Base-by-base conservation (phyloP, 30 jellyfish, hydroid and myxozoan genomes). In the Aurelia sp. region DNA sequence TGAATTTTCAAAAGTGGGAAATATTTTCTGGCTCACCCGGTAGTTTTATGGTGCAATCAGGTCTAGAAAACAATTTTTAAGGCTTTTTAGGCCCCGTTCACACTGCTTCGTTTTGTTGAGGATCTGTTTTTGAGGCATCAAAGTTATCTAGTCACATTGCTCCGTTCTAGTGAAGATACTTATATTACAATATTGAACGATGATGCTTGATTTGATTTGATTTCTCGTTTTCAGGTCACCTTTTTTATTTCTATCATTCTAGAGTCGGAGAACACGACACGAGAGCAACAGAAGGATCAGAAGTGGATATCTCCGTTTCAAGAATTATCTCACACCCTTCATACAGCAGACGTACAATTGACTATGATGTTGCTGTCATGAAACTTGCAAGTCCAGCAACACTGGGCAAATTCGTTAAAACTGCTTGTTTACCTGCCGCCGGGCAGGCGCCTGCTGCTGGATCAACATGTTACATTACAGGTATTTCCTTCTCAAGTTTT, bases 391-490 rank as follows among this genome's bases (percentile, higher is more conserved):
- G 88, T 21, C 96, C 96, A 9, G 94, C 91, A 58, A 84, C 86
- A 1, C 74, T 86, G n/a, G 92, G 85, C 19, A 67, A 68, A 44
- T 73, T 60, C 58, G 94, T 80, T 15, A 76, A 68, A 13, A 61
- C 96, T 3, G 98, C 87, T 12, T 91, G 98, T 77, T 71, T 91
- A 57, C 98, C 98, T 47, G 68, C 44, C 8, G 79, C 87, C 16
- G 79, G 70, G 18, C 80, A 79, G 33, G 90, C 40, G 31, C 82
- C 91, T 17, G 84, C 96, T 15, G 90, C 55, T 27, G 96, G 96
- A 40, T 51, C 96, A 0, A 60, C 69, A 11, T 91, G 98, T 76
- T 91, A 65, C 79, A 84, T 91, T 52, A 91, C 96, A 22, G 98
- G 98, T 85, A 78, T 20, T 87, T 44, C 55, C 15, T 6, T 44